Evolutionary conservation across 2,797 vertebrate genomes (phyloP).

Genomic region (Lepidocolaptes lacrymiger): DNA sequence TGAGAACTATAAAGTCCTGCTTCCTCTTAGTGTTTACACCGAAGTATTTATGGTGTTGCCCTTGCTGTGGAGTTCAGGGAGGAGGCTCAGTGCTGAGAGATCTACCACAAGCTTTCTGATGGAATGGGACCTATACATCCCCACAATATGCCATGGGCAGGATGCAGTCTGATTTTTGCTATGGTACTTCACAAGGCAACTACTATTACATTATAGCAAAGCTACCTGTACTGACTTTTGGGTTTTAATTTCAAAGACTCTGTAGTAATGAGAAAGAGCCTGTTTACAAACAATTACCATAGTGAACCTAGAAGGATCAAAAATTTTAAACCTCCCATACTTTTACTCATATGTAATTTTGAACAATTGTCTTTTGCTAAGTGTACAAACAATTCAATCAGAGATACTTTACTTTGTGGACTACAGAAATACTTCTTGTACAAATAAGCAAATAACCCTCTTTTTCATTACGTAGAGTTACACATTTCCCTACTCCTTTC

Average conservation of each 20-base stretch:
- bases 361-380: neutral
- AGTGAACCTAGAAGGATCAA: neutral
- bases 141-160: neutral
- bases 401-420: neutral
- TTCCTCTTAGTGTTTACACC: neutral
- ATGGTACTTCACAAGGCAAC: neutral
- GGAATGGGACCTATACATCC: neutral
- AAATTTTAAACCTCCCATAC: accelerated
- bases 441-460: neutral
- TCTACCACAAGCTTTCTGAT: neutral
- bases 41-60: neutral
- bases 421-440: neutral
- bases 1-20: neutral
- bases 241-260: neutral
- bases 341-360: neutral
- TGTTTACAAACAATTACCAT: neutral
- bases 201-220: neutral
- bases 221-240: neutral
- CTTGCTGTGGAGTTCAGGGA: neutral
- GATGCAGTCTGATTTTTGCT: neutral
- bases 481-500: neutral
- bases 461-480: neutral
- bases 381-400: neutral
- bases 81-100: neutral
- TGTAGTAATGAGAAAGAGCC: neutral